phyloP scores from a whole-genome alignment of 1,140 invertebrate genomes.

The Cherax quadricarinatus region DNA sequence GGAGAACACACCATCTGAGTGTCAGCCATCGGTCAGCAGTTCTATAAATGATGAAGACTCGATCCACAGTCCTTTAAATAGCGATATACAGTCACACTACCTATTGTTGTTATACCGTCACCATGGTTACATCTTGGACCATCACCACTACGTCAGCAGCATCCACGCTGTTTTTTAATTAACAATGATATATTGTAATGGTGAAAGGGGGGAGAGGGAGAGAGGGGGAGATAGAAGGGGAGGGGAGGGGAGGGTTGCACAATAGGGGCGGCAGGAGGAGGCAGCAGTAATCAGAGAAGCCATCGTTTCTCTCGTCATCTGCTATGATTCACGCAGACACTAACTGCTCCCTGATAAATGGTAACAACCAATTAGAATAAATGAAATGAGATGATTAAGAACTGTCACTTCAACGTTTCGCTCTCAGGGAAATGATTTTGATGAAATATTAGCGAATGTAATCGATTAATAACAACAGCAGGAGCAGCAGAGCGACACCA shows the following conservation, averaged over 20 bases:
- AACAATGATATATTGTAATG: slow-evolving; percentile 69
- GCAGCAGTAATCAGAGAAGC: slow-evolving; percentile 46
- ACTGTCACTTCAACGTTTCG: slow-evolving; percentile 64
- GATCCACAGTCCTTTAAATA: no score
- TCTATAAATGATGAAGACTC: no score
- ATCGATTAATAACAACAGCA: slow-evolving; percentile 14
- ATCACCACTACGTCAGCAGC: slow-evolving; percentile 41
- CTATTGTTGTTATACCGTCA: not conserved
- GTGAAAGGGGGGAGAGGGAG: slow-evolving; percentile 18
- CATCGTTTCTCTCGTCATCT: slow-evolving; percentile 58
- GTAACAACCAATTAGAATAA: slow-evolving; percentile 68
- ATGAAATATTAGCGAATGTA: slow-evolving; percentile 50
- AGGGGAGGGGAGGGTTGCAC: not conserved
- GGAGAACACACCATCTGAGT: not conserved
- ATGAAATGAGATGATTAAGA: slow-evolving; percentile 66
- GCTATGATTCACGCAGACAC: slow-evolving; percentile 61
- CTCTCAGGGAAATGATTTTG: slow-evolving; percentile 35
- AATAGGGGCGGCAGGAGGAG: not conserved
- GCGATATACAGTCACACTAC: no score
- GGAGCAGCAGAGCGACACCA: not conserved
- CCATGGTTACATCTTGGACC: slow-evolving; percentile 1
- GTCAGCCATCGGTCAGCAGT: no score
- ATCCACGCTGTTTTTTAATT: slow-evolving; percentile 60
- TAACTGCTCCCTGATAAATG: slow-evolving; percentile 65
- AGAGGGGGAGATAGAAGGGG: not conserved